Conservation (phyloP, 2,113 vertebrate species). For the Gorsachius goisagi region DNA sequence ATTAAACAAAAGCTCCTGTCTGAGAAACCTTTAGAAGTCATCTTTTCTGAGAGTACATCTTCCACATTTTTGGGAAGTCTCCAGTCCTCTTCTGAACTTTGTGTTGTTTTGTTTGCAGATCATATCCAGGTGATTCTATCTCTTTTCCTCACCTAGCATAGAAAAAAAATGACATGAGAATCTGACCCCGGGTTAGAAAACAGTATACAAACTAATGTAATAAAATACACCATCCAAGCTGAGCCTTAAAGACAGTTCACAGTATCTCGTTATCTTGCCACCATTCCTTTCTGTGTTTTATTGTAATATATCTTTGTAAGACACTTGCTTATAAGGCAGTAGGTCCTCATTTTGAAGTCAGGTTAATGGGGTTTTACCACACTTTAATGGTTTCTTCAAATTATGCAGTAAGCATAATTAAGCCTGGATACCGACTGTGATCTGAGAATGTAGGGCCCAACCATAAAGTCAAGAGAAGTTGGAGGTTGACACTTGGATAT, state of each 20-base stretch:
- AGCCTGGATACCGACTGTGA: not conserved
- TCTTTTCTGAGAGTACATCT: not conserved
- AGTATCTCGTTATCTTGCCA: not conserved
- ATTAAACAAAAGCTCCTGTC: not conserved
- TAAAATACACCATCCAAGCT: not conserved
- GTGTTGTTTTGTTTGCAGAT: not conserved
- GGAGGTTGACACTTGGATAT: not conserved
- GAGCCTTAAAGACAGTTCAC: not conserved
- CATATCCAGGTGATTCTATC: not conserved
- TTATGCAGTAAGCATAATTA: not conserved
- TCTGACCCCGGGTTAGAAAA: not conserved
- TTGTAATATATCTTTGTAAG: not conserved
- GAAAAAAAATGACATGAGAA: not conserved
- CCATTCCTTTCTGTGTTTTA: not conserved
- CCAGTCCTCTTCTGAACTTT: not conserved
- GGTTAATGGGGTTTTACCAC: not conserved
- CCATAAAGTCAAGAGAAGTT: not conserved
- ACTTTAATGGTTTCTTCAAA: not conserved
- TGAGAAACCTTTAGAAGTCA: not conserved
- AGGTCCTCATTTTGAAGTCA: not conserved
- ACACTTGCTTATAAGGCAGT: not conserved
- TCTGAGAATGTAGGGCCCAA: not conserved
- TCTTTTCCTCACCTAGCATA: not conserved
- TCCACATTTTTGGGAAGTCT: not conserved
- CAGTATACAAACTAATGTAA: not conserved